phyloP scores from a whole-genome alignment of 2,113 vertebrate species.

The Rhineura floridana region DNA sequence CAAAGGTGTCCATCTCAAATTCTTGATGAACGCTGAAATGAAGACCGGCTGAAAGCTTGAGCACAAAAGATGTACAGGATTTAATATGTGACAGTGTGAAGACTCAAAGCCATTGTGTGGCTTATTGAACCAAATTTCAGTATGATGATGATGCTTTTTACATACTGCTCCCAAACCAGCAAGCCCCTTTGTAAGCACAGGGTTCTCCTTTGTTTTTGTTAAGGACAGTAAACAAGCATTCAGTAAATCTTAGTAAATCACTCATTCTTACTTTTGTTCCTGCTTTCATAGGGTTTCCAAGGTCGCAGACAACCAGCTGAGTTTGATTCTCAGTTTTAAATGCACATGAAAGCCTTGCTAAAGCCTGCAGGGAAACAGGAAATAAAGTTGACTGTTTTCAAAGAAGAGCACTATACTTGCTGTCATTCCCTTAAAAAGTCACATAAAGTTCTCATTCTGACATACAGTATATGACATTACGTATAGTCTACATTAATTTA shows the following conservation, averaged over 20 bases:
- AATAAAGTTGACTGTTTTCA: neutral
- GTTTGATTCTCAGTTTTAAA: constrained; percentile 96
- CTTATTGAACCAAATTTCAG: neutral
- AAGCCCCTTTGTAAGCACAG: neutral
- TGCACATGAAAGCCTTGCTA: constrained; percentile 90
- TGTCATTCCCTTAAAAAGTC: neutral
- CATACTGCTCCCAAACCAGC: neutral
- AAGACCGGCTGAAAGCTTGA: constrained; percentile 86
- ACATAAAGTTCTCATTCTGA: neutral
- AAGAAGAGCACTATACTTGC: neutral
- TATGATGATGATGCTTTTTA: neutral
- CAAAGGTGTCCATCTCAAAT: constrained; percentile 93
- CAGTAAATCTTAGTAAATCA: too few species aligned
- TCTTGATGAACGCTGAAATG: constrained; percentile 94
- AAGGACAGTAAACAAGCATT: neutral
- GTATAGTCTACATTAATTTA: neutral
- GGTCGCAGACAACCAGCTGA: constrained; percentile 93
- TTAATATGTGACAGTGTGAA: constrained; percentile 11
- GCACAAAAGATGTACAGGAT: neutral
- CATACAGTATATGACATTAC: neutral
- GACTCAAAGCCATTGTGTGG: neutral
- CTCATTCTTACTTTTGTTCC: constrained; percentile 86
- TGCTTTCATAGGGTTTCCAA: constrained; percentile 98
- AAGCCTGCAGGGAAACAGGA: constrained; percentile 72
- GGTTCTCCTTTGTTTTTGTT: neutral